Conservation (phyloP, 2,888 invertebrate genomes). For the Priocnemis perturbator region DNA sequence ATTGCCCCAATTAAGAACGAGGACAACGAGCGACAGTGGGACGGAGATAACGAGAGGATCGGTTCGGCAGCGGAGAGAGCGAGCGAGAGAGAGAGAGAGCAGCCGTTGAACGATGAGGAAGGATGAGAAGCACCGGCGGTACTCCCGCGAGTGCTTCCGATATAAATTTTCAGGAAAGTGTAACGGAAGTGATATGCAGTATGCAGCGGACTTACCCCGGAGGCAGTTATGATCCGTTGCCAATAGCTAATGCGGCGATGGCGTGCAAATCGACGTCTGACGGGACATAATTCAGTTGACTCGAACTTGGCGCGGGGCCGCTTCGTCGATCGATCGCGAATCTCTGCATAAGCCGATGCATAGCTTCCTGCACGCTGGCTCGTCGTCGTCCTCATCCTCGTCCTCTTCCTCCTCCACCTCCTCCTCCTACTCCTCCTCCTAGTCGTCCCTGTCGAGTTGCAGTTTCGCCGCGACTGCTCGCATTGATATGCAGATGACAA, state of each 20-base stretch:
- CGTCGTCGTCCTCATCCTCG: too few relatives aligned
- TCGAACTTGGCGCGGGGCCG: constrained; percentile 58
- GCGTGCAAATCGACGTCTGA: constrained; percentile 66
- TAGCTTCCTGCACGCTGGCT: neutral
- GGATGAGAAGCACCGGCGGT: neutral
- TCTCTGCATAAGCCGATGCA: constrained; percentile 46
- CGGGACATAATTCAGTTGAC: constrained; percentile 65
- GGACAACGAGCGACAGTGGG: constrained; percentile 10
- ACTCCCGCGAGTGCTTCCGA: constrained; percentile 32
- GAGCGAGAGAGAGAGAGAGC: neutral
- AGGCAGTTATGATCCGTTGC: constrained; percentile 68
- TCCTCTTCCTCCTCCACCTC: too few relatives aligned
- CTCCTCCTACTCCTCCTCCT: too few relatives aligned
- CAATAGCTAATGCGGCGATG: constrained; percentile 67
- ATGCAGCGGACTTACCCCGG: constrained; percentile 57
- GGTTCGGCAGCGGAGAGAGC: constrained; percentile 4
- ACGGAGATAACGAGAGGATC: too few relatives aligned
- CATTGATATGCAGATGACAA: neutral
- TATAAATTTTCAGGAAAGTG: constrained; percentile 64
- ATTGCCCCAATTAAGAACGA: constrained; percentile 50
- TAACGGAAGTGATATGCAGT: constrained; percentile 67
- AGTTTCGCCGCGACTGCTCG: neutral
- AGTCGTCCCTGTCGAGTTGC: too few relatives aligned
- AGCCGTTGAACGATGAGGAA: neutral
- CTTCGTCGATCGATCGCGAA: constrained; percentile 58